These are phyloP conservation scores for Galaxea fascicularis DNA, from an alignment of 92 coral and sea anemone species.

Conservation along the genomic window DNA sequence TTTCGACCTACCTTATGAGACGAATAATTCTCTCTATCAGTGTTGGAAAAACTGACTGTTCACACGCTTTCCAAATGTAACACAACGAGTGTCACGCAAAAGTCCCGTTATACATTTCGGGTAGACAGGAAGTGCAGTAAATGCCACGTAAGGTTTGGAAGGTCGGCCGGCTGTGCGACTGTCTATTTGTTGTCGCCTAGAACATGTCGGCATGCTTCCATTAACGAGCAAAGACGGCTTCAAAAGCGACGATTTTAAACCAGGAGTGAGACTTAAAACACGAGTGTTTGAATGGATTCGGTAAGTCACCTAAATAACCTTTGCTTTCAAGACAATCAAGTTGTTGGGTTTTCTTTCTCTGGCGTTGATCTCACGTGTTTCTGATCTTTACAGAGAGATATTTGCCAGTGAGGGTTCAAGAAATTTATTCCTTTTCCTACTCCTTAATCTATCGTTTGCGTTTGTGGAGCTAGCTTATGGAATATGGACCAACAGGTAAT, in stretches of 20 bases:
- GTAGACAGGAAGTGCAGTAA: conserved; percentile 33
- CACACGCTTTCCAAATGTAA: background rate
- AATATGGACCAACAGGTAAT: conserved; percentile 98
- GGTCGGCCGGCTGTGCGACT: conserved; percentile 25
- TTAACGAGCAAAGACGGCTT: conserved; percentile 92
- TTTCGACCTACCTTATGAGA: too few species aligned
- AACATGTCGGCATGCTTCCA: conserved; percentile 86
- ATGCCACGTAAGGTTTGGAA: conserved; percentile 58
- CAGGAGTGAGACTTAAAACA: conserved; percentile 81
- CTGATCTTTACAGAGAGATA: conserved; percentile 72
- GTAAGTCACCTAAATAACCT: conserved; percentile 28
- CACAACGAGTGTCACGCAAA: conserved; percentile 17
- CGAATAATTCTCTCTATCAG: too few species aligned
- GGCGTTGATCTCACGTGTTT: background rate
- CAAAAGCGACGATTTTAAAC: conserved; percentile 92
- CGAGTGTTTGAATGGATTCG: conserved; percentile 86
- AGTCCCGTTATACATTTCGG: conserved; percentile 20
- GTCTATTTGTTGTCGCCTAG: background rate
- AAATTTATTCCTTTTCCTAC: conserved; percentile 89
- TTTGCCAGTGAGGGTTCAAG: conserved; percentile 85
- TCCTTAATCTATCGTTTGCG: conserved; percentile 91
- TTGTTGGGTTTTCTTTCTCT: background rate
- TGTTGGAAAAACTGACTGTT: background rate
- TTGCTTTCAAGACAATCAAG: background rate
- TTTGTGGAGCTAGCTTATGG: conserved; percentile 94